phyloP scores from a whole-genome alignment of 1,140 invertebrate species.

The Lysiphlebus fabarum region DNA sequence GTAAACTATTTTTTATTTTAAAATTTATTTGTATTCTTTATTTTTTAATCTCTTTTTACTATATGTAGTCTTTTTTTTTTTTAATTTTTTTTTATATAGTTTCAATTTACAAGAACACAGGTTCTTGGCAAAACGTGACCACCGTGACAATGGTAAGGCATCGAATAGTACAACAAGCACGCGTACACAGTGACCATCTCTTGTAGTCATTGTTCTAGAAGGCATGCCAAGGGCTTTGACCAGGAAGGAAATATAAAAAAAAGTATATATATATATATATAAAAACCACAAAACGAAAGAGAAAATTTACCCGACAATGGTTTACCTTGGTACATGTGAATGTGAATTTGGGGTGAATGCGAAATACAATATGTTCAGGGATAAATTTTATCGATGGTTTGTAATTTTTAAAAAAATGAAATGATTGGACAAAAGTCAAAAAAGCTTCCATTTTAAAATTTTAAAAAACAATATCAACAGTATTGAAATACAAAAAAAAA shows the following conservation, averaged over 20 bases:
- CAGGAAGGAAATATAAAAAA: conserved; percentile 9
- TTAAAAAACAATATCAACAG: too few relatives aligned
- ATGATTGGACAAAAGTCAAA: conserved; percentile 8
- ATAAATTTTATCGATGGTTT: too few relatives aligned
- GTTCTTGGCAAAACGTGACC: conserved; percentile 42
- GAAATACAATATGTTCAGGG: too few relatives aligned
- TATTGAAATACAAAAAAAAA: not conserved
- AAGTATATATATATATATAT: not conserved
- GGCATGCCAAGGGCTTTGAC: conserved; percentile 17
- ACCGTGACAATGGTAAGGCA: conserved; percentile 31
- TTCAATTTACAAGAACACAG: conserved; percentile 21
- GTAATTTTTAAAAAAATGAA: too few relatives aligned
- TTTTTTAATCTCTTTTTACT: too few relatives aligned
- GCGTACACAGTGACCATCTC: conserved; percentile 28
- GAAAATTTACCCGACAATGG: conserved; percentile 11
- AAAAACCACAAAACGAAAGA: not conserved
- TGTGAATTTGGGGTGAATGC: too few relatives aligned
- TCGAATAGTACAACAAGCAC: conserved; percentile 21
- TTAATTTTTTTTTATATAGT: not conserved
- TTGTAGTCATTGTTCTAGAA: conserved; percentile 42
- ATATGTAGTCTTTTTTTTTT: not conserved
- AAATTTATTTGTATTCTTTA: too few relatives aligned
- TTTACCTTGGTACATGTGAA: not conserved
- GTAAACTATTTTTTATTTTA: not conserved
- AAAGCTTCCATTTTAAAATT: conserved; percentile 4